These are phyloP conservation scores for Lepisosteus osseus DNA, from an alignment of 2,113 vertebrate genomes.

Conservation along the genomic window DNA sequence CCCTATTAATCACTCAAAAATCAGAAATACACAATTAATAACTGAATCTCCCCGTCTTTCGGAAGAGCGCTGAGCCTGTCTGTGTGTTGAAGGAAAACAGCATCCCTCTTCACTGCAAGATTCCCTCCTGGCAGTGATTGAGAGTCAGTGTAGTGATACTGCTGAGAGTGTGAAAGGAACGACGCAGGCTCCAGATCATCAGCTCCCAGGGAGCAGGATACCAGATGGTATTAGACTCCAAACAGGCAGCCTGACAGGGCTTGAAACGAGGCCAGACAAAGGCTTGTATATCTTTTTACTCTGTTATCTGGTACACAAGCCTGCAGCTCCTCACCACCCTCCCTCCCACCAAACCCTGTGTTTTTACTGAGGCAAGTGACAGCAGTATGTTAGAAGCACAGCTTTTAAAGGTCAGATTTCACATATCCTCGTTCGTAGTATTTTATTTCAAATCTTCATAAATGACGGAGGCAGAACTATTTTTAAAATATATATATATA, in stretches of 20 bases:
- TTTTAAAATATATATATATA: too few species aligned
- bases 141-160: constrained; percentile 14
- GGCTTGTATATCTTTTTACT: background rate
- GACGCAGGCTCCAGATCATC: constrained; percentile 40
- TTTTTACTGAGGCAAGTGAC: constrained; percentile 9
- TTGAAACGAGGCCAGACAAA: constrained; percentile 22
- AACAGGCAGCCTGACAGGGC: constrained; percentile 10
- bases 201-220: constrained; percentile 31
- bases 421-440: background rate
- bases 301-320: background rate
- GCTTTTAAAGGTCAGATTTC: constrained; percentile 20
- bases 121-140: background rate
- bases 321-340: background rate
- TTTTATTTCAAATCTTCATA: background rate
- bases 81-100: too few species aligned
- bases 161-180: constrained; percentile 45
- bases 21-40: too few species aligned
- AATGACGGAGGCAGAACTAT: background rate
- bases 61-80: too few species aligned
- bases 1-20: too few species aligned
- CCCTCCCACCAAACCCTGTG: background rate
- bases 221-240: constrained; percentile 33
- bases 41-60: too few species aligned
- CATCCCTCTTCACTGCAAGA: background rate
- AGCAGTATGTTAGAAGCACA: constrained; percentile 5